Evolutionary conservation across 2,797 vertebrate species (phyloP), one percentile per base, ranked within the genome.

Genomic region (Danio aesculapii): DNA sequence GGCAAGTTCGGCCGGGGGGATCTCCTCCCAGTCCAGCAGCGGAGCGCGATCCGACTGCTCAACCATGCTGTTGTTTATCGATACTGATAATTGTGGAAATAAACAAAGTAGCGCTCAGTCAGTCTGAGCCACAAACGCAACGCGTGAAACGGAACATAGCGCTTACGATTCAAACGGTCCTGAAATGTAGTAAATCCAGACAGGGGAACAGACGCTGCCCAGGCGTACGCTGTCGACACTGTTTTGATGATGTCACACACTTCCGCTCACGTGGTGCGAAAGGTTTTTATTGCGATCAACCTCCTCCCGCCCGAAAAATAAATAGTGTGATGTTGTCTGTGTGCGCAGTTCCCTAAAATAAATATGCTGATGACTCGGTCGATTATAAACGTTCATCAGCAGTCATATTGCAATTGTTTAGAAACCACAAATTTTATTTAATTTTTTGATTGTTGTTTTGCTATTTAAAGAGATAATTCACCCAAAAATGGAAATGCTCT

Each of bases 1-100:
- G 91, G 87, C 87, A 84, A 90, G 87, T 88, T 94, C 82, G 71
- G 94, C 88, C 13, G 93, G 94, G 7, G 95, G 96, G 90, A 95
- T 95, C 94, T 99, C 96, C 92, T 98, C 96, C 96, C 96, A 98
- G 92, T 96, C 95, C 81, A 99, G 94, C 79, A 99, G 94, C 90
- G 96, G 97, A 88, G 97, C 97, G 90, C 95, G 95, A 88, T 98
- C 97, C 84, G 95, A 95, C 88, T 96, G 95, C 93, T 97, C 95
- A 88, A 95, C 96, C 97, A 96, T 94, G 76, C 90, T 80, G 83
- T 68, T 79, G 78, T 58, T 50, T 81, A 30, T 66, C 52, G 21
- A 63, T 47, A 57, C 11, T 44, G 39, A 84, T 85, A 59, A 77
- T 68, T 76, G 80, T 81, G 47, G 64, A 43, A 50, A 44, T 14